Percentiles rank a stretch among this genome's conserved stretches.
phyloP scores from a whole-genome alignment of 2,113 vertebrate species.

The Entomyzon cyanotis region DNA sequence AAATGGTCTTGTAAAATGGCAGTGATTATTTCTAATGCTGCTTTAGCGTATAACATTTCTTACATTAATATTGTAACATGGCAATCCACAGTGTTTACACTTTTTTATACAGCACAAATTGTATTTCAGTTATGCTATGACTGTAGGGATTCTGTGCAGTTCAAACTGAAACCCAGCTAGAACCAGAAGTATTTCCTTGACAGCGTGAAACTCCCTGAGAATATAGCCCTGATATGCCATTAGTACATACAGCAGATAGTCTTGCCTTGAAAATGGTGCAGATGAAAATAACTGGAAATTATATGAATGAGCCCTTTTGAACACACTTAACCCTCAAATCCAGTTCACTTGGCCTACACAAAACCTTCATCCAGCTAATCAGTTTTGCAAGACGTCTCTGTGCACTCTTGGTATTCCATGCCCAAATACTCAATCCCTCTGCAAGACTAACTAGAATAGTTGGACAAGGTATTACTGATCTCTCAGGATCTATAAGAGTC shows the following conservation, averaged over 20 bases:
- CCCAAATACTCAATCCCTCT: not conserved
- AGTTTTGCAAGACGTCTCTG: not conserved
- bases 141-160: not conserved
- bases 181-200: not conserved
- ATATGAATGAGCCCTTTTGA: not conserved
- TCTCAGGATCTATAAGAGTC: not conserved
- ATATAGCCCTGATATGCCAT: not conserved
- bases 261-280: not conserved
- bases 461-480: not conserved
- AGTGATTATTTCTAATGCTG: not conserved
- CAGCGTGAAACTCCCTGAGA: not conserved
- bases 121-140: not conserved
- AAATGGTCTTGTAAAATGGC: not conserved
- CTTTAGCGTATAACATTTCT: not conserved
- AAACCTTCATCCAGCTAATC: not conserved
- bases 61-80: not conserved
- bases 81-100: not conserved
- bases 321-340: not conserved
- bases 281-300: not conserved
- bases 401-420: not conserved
- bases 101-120: not conserved
- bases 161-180: not conserved
- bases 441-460: not conserved
- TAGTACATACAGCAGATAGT: not conserved
- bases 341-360: not conserved